Base-by-base conservation (phyloP, 2,888 invertebrate genomes). In the Drosophila imparisetae region DNA sequence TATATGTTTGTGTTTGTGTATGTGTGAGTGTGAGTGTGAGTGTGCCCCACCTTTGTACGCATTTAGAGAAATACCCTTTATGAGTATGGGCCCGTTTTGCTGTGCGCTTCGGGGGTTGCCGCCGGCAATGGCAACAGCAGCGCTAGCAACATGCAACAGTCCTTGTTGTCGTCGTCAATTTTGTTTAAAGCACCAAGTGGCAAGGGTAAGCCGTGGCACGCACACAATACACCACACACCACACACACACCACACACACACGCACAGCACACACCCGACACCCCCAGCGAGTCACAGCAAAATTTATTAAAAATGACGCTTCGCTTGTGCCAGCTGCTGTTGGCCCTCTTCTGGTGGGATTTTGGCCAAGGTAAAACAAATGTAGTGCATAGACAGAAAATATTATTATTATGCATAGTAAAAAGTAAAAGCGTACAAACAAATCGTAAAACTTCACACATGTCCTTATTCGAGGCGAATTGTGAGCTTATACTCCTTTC, bases 401-500 rank as follows among this genome's bases (percentile, higher is more conserved):
- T 45, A 81, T 45, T 86, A 73, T 79, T 73, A 75, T 72, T 84
- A 78, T 78, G 81, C 73, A 45, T 45, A 45, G 4, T 78, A 79
- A 83, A 81, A 78, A 78, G 75, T 75, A 67, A 64, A 71, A 79
- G 66, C 72, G 64, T 68, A 67, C 72, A 81, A 75, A 71, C 82
- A 78, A 78, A 78, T 75, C 81, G 84, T 82, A 82, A 85, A 75
- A 78, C 66, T 80, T 80, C 82, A 72, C 76, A 58, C 34, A 45
- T 65, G 64, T 60, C 69, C 69, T 55, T 21, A 15, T 24, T 24
- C 45, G 1, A 24, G 15, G 1, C 15, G 8, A 1, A 15, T 8
- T 24, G 2, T 45, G 15, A 15, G 45, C 45, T 15, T 24, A 24
- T 2, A 45, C 2, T 1, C 42, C 1, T 21, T n/a, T 40, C 15